Conservation (phyloP, 2,797 vertebrate species). For the Xenentodon cancila region DNA sequence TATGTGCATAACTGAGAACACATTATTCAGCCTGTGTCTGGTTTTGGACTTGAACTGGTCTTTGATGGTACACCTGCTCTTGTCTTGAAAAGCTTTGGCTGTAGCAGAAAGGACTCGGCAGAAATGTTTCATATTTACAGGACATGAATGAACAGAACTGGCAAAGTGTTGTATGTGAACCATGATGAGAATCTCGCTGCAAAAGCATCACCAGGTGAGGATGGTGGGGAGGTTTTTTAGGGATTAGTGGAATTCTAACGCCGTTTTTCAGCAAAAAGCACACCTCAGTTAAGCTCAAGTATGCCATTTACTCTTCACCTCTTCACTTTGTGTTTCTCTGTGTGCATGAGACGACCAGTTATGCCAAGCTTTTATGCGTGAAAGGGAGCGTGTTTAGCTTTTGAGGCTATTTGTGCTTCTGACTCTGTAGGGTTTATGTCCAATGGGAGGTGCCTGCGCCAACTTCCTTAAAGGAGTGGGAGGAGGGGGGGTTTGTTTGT, state of each 20-base stretch:
- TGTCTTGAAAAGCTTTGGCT: slow-evolving; percentile 44
- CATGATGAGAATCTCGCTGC: slow-evolving; percentile 47
- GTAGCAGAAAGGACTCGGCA: slow-evolving; percentile 40
- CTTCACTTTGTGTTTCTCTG: slow-evolving; percentile 63
- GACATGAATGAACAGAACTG: slow-evolving; percentile 48
- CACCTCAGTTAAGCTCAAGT: slow-evolving; percentile 63
- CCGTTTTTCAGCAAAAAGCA: slow-evolving; percentile 36
- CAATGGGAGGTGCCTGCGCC: slow-evolving; percentile 78
- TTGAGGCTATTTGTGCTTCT: slow-evolving; percentile 77
- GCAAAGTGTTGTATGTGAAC: slow-evolving; percentile 45
- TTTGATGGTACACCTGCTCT: slow-evolving; percentile 54
- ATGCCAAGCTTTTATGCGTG: slow-evolving; percentile 59
- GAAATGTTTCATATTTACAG: slow-evolving; percentile 30
- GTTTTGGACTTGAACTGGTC: too few species aligned
- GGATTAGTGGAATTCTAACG: slow-evolving; percentile 58
- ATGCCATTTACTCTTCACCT: slow-evolving; percentile 72
- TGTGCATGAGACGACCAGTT: slow-evolving; percentile 62
- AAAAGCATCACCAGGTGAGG: slow-evolving; percentile 43
- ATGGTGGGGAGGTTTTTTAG: slow-evolving; percentile 44
- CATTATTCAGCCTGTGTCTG: slow-evolving; percentile 16
- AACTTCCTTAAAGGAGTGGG: slow-evolving; percentile 79
- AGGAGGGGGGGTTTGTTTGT: slow-evolving; percentile 75
- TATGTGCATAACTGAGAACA: not conserved
- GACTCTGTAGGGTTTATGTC: slow-evolving; percentile 79
- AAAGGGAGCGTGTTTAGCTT: slow-evolving; percentile 76